Conservation (phyloP, 2,113 vertebrate species). For the Baryphthengus martii region DNA sequence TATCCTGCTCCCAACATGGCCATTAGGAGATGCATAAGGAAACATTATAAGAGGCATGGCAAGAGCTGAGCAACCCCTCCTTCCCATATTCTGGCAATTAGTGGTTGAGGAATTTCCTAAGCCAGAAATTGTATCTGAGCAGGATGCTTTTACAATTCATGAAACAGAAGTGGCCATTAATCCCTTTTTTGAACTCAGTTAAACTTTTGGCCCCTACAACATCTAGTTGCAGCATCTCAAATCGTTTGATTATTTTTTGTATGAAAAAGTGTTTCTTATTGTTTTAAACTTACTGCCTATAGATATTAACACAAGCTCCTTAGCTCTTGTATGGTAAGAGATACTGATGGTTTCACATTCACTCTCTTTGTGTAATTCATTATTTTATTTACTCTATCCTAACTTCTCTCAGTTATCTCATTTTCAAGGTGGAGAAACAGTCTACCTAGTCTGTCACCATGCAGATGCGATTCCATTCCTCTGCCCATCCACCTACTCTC, state of each 20-base stretch:
- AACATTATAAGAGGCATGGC: constrained; percentile 20
- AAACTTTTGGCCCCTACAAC: constrained; percentile 5
- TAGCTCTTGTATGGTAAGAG: neutral
- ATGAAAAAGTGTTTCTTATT: neutral
- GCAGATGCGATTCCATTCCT: neutral
- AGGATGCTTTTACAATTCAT: constrained; percentile 33
- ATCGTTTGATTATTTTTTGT: neutral
- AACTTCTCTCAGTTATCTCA: neutral
- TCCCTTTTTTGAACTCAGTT: constrained; percentile 5
- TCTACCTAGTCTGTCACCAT: neutral
- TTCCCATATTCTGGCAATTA: constrained; percentile 53
- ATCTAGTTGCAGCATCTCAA: neutral
- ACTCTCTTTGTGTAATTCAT: neutral
- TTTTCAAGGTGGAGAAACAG: neutral
- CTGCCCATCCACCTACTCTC: neutral
- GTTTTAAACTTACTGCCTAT: neutral
- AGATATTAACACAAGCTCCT: neutral
- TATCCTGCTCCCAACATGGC: constrained; percentile 28
- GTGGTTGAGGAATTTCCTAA: constrained; percentile 43
- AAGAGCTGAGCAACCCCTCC: constrained; percentile 15
- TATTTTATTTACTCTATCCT: neutral
- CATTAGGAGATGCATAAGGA: constrained; percentile 44
- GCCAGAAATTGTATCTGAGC: neutral
- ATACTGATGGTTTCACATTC: neutral
- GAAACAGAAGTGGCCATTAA: constrained; percentile 39